Evolutionary conservation across 1,140 invertebrate species (phyloP).

Genomic region (Paralvinella palmiformis): DNA sequence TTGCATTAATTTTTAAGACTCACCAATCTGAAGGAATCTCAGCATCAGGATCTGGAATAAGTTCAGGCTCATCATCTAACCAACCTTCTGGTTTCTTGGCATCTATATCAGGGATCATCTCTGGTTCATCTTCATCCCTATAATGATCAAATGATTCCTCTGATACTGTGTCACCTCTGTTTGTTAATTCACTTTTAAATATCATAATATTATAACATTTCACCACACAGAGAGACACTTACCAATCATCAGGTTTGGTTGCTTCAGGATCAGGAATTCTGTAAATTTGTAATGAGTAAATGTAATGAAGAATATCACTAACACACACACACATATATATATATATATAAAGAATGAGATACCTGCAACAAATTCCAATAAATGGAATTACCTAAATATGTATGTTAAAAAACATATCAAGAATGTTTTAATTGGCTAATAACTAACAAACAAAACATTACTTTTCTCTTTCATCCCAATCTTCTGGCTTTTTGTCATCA

Average conservation of each 20-base stretch:
- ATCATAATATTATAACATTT: too few species aligned
- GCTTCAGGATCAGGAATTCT: constrained; percentile 79
- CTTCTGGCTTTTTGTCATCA: constrained; percentile 77
- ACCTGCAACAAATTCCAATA: neutral
- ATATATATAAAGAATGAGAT: neutral
- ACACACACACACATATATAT: neutral
- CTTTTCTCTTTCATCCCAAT: constrained; percentile 97
- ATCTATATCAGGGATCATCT: constrained; percentile 42
- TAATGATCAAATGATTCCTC: neutral
- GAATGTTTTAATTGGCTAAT: neutral
- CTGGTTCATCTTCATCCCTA: constrained; percentile 49
- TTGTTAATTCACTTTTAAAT: too few species aligned
- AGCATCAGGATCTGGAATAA: constrained; percentile 81
- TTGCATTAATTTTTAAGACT: constrained; percentile 16
- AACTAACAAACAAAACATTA: constrained; percentile 25
- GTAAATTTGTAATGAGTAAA: constrained; percentile 18
- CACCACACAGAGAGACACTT: constrained; percentile 35
- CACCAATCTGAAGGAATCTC: constrained; percentile 86
- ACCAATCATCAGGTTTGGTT: constrained; percentile 86
- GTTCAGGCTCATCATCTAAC: constrained; percentile 81
- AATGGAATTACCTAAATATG: neutral
- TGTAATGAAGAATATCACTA: neutral
- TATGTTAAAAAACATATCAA: neutral
- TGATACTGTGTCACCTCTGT: too few species aligned
- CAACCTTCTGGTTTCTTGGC: constrained; percentile 48